Evolutionary conservation across 1,140 invertebrate species (phyloP).

Genomic region (Heliconius eleuchia): DNA sequence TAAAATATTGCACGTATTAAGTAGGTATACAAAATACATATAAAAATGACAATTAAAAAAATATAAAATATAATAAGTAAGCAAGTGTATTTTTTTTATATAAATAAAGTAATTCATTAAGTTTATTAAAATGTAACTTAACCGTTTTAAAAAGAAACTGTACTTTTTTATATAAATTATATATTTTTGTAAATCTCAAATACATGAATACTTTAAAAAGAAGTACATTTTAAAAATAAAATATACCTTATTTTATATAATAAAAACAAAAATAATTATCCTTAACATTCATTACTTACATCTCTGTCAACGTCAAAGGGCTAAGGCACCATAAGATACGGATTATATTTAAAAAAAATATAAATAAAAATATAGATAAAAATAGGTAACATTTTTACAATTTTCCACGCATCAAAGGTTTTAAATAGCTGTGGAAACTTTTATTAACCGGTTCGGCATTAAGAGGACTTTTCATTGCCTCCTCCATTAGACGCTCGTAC

Average conservation of each 20-base stretch:
- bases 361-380: neutral
- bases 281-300: neutral
- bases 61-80: neutral
- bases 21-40: neutral
- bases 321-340: slow-evolving; percentile 4
- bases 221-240: neutral
- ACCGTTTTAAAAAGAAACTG: too few relatives aligned
- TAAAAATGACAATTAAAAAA: neutral
- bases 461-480: slow-evolving; percentile 92
- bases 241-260: too few relatives aligned
- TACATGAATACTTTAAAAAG: too few relatives aligned
- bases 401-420: slow-evolving; percentile 90
- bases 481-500: slow-evolving; percentile 93
- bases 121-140: too few relatives aligned
- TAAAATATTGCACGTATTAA: neutral
- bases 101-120: too few relatives aligned
- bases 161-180: too few relatives aligned
- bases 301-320: neutral
- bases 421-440: slow-evolving; percentile 89
- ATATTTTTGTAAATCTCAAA: too few relatives aligned
- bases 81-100: neutral
- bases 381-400: slow-evolving; percentile 70
- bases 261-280: neutral
- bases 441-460: slow-evolving; percentile 91
- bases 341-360: neutral